Base-by-base conservation (phyloP, 2,888 invertebrate species). In the Polymixis lichenea region DNA sequence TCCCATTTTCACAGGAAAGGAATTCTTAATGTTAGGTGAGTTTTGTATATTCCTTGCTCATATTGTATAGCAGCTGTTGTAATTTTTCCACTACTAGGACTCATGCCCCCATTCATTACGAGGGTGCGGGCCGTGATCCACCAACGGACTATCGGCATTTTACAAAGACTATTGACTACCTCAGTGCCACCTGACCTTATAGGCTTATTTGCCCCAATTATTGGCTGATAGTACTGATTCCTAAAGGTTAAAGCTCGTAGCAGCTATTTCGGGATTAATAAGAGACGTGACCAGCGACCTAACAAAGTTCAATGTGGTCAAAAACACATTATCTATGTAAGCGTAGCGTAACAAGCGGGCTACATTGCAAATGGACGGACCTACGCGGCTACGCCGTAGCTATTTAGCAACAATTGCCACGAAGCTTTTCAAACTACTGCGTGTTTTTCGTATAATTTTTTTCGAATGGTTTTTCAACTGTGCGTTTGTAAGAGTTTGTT, bases 311-410 rank as follows among this genome's bases (percentile, higher is more conserved):
- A 64, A 22, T 53, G 70, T 68, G 68, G 78, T 72, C 53, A 79
- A 79, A 75, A 79, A 60, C 22, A 51, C 64, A 72, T 65, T 78
- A 55, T 64, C 25, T 61, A 58, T 66, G 72, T 65, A 51, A 55
- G 78, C 28, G 53, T 78, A 79, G 46, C 62, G 17, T 25, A 56
- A 38, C 38, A 25, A 22, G 72, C 28, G 43, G 28, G 61, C 55
- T 67, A 67, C 22, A 43, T 49, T 22, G 66, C 72, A 79, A 53
- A 72, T 64, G 51, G 56, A 58, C 71, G 22, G 15, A 19, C 25
- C 56, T 78, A 49, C 68, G 32, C 53, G 56, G 32, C 79, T 71
- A 80, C 81, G 68, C 46, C 80, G 75, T 81, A 79, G 75, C 64
- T 60, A 55, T 75, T 75, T 75, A 55, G 53, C 53, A 74, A 53